phyloP scores from a whole-genome alignment of 1,140 invertebrate genomes.

The Calephelis nemesis region DNA sequence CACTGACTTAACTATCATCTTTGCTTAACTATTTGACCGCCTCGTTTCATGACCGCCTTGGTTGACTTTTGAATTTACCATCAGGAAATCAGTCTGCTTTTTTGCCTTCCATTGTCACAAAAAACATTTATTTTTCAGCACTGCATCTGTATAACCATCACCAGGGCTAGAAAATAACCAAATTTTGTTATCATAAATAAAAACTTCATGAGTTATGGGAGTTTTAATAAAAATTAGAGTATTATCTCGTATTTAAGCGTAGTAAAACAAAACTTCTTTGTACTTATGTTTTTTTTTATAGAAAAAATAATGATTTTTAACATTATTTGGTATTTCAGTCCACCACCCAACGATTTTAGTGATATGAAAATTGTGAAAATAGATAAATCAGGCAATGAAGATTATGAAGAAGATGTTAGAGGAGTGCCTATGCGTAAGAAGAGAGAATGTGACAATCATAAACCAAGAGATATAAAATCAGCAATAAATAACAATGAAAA shows the following conservation, averaged over 20 bases:
- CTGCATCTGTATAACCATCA: no score
- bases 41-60: no score
- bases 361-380: slow-evolving; percentile 22
- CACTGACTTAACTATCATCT: no score
- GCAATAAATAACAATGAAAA: background rate
- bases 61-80: no score
- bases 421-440: slow-evolving; percentile 44
- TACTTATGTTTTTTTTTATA: background rate
- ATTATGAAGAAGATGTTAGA: slow-evolving; percentile 48
- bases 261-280: background rate
- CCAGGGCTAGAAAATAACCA: no score
- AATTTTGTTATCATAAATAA: no score
- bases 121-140: no score
- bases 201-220: no score
- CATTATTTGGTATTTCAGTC: background rate
- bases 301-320: background rate
- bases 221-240: no score
- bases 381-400: slow-evolving; percentile 32
- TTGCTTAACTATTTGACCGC: no score
- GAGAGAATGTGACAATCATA: slow-evolving; percentile 16
- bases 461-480: background rate
- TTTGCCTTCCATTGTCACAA: no score
- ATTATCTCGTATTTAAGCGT: background rate
- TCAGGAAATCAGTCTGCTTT: no score
- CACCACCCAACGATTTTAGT: slow-evolving; percentile 15